Evolutionary conservation across 2,888 invertebrate species (phyloP), one percentile per base, ranked within the genome.

Genomic region (Disparrhopalites patrizii): DNA sequence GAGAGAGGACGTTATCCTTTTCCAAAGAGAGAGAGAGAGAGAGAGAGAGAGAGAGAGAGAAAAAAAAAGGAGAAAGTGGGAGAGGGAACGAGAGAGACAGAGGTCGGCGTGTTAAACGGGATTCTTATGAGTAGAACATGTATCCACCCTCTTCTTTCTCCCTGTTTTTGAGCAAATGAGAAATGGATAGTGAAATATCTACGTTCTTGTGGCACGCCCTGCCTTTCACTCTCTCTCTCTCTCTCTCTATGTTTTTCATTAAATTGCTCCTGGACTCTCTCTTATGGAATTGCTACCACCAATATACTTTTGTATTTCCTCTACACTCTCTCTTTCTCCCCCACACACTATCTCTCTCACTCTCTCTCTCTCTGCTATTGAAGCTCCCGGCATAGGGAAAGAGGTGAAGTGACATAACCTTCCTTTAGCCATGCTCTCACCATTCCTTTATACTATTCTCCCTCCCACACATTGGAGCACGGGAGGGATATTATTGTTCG

Each of bases 101-200:
- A 43, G 43, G 43, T 18, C 5, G 20, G 43, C 20, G 43, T 7
- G 20, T 43, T n/a, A 18, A 43, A 20, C 4, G 15, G 18, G 20
- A 30, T 52, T 52, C 52, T n/a, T n/a, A n/a, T n/a, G n/a, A n/a
- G n/a, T n/a, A n/a, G n/a, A n/a, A n/a, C n/a, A n/a, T n/a, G n/a
- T n/a, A 36, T 50, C 20, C 50, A 50, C 20, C 18, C 50, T 40
- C 18, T 40, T 40, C 40, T 40, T 18, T 13, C 13, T n/a, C n/a
- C n/a, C n/a, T n/a, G 18, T 40, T 4, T 7, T 4, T 40, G 36
- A 31, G 36, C 33, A 56, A 31, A 56, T 36, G 56, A 56, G 56
- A 56, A 38, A 56, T 55, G 33, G 33, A 55, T 56, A 56, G 56
- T 56, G 38, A 56, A 56, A 56, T 56, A 23, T 56, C 56, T 56